These are phyloP conservation scores for Hybos culiciformis DNA, from an alignment of 2,888 invertebrate species.

Conservation along the genomic window DNA sequence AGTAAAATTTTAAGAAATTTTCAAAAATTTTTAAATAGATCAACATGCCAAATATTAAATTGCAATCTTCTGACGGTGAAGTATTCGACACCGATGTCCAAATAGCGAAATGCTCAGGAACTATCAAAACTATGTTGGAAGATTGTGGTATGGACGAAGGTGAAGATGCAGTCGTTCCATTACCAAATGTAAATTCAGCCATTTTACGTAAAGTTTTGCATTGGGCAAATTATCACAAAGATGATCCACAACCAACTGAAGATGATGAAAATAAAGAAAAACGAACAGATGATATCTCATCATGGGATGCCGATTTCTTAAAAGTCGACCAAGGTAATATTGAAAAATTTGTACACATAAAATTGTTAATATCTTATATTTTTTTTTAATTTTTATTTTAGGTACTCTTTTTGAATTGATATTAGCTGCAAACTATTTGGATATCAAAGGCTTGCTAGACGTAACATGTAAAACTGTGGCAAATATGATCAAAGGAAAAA, in stretches of 20 bases:
- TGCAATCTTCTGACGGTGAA: conserved; percentile 91
- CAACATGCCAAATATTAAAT: conserved; percentile 85
- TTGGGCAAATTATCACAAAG: conserved; percentile 80
- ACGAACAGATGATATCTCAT: conserved; percentile 89
- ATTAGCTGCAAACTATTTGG: conserved; percentile 87
- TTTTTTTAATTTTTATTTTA: too few relatives aligned
- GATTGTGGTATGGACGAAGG: conserved; percentile 78
- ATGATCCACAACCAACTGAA: conserved; percentile 86
- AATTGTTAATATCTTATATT: too few relatives aligned
- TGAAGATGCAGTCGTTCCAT: conserved; percentile 81
- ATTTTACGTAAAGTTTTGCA: conserved; percentile 83
- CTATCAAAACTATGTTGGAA: conserved; percentile 95
- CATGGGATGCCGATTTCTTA: conserved; percentile 94
- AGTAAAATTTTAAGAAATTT: too few relatives aligned
- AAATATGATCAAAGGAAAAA: conserved; percentile 93
- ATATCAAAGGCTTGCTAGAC: conserved; percentile 83
- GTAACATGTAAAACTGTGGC: conserved; percentile 95
- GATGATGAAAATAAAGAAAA: conserved; percentile 94
- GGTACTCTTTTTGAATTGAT: conserved; percentile 83
- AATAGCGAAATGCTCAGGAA: conserved; percentile 94
- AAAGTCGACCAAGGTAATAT: conserved; percentile 95
- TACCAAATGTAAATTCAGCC: conserved; percentile 91
- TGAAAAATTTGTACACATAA: too few relatives aligned
- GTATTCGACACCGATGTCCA: conserved; percentile 93
- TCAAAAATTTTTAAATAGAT: too few relatives aligned